These are phyloP conservation scores for Tragulus kanchil DNA, from an alignment of 2,113 vertebrate genomes.

Conservation along the genomic window DNA sequence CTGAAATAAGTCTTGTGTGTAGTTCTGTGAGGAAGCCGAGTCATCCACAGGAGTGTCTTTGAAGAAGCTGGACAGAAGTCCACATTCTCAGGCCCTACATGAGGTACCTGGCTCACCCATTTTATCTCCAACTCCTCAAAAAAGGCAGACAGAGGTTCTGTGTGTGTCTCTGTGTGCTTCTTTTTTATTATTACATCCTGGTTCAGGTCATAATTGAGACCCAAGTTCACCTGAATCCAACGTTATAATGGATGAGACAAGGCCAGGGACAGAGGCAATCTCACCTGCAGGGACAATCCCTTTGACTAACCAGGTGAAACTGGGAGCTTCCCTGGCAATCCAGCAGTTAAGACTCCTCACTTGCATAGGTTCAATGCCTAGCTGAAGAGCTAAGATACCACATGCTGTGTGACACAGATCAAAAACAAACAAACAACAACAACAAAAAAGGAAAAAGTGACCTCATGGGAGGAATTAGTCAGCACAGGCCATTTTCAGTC, in stretches of 20 bases:
- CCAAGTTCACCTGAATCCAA: slow-evolving; percentile 37
- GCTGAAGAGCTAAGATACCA: background rate
- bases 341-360: background rate
- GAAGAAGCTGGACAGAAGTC: background rate
- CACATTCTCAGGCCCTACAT: background rate
- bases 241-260: slow-evolving; percentile 33
- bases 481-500: background rate
- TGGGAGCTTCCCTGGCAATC: background rate
- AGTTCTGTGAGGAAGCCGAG: background rate
- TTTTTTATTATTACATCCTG: slow-evolving; percentile 33
- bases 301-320: slow-evolving; percentile 11
- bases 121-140: slow-evolving; percentile 38
- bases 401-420: background rate
- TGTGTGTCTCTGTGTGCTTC: background rate
- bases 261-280: background rate
- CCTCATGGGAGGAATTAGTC: background rate
- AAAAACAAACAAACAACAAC: no score
- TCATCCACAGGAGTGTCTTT: slow-evolving; percentile 10
- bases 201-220: slow-evolving; percentile 49
- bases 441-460: background rate
- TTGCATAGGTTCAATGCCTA: background rate
- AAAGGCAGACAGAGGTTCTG: background rate
- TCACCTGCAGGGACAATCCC: background rate
- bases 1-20: slow-evolving; percentile 78
- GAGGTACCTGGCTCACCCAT: background rate